A percentile compares a stretch with the other conserved stretches of the same genome.
Conservation (phyloP, 2,888 invertebrate genomes). For the Eulithis prunata region DNA sequence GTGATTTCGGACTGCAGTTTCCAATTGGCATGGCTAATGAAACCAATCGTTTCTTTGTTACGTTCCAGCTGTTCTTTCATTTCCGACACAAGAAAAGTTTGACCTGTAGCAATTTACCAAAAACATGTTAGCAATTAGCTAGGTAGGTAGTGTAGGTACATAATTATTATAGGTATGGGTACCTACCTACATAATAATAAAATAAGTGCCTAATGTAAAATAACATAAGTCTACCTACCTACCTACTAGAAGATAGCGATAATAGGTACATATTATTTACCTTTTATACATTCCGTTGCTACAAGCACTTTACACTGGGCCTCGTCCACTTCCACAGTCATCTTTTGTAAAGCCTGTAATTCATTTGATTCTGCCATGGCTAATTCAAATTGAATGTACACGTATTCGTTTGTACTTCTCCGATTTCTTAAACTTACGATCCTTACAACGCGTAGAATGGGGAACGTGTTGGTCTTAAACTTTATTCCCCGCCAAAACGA, state of each 20-base stretch:
- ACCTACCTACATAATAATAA: too few relatives aligned
- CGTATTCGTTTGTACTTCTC: too few relatives aligned
- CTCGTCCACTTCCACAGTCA: conserved; percentile 64
- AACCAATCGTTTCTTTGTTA: conserved; percentile 58
- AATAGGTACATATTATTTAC: conserved; percentile 45
- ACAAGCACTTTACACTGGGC: conserved; percentile 63
- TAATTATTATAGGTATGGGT: not conserved
- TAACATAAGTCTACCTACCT: too few relatives aligned
- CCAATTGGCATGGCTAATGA: conserved; percentile 59
- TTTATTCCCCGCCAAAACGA: too few relatives aligned
- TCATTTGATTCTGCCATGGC: conserved; percentile 62
- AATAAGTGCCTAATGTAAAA: too few relatives aligned
- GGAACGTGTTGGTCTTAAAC: too few relatives aligned
- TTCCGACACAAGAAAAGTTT: conserved; percentile 62
- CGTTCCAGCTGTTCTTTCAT: conserved; percentile 60
- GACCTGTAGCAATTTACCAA: conserved; percentile 53
- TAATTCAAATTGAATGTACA: not conserved
- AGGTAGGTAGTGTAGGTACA: not conserved
- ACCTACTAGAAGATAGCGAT: too few relatives aligned
- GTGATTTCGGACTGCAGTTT: conserved; percentile 68
- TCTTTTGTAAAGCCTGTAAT: conserved; percentile 59
- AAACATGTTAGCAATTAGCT: not conserved
- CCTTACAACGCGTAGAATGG: too few relatives aligned
- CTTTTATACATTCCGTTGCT: conserved; percentile 68
- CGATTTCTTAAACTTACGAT: too few relatives aligned